Conservation (phyloP, 2,888 invertebrate genomes). For the Scaptodrosophila latifasciaeformis region DNA sequence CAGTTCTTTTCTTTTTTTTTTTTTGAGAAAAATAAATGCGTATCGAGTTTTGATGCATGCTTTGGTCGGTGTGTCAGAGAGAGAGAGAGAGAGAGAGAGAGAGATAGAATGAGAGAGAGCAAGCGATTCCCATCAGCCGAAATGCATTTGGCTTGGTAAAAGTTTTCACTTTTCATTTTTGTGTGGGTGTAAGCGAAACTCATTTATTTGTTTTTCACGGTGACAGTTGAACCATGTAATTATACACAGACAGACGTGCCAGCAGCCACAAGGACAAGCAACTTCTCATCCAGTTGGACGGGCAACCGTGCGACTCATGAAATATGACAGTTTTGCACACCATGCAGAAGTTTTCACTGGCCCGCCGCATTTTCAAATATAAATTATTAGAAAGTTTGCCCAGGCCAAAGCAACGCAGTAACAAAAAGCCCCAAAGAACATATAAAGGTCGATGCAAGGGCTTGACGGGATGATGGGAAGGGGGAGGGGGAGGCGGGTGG, state of each 20-base stretch:
- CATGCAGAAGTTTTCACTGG: slow-evolving; percentile 55
- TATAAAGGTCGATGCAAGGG: slow-evolving; percentile 48
- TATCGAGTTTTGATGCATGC: slow-evolving; percentile 41
- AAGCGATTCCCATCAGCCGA: slow-evolving; percentile 34
- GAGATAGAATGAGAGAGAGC: slow-evolving; percentile 1
- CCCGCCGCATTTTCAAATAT: slow-evolving; percentile 47
- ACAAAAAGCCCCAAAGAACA: slow-evolving; percentile 16
- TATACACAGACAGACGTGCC: slow-evolving; percentile 50
- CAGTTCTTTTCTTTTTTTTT: neutral
- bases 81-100: slow-evolving; percentile 14
- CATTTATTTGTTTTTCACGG: slow-evolving; percentile 60
- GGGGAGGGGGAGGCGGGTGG: slow-evolving; percentile 2
- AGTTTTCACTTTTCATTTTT: slow-evolving; percentile 24
- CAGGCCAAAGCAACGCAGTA: slow-evolving; percentile 38
- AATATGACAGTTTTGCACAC: slow-evolving; percentile 64
- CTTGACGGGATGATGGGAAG: slow-evolving; percentile 5
- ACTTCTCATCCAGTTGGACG: neutral
- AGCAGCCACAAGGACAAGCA: no score
- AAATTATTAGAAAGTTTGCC: slow-evolving; percentile 58
- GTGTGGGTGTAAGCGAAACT: slow-evolving; percentile 41
- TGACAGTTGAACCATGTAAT: slow-evolving; percentile 66
- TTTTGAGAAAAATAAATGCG: slow-evolving; percentile 28
- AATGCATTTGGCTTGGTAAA: slow-evolving; percentile 38
- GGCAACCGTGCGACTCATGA: slow-evolving; percentile 49
- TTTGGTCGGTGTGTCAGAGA: neutral